Percentiles rank a stretch among this genome's conserved stretches.
Conservation (phyloP, 2,888 invertebrate genomes). For the Ecliptopera silaceata region DNA sequence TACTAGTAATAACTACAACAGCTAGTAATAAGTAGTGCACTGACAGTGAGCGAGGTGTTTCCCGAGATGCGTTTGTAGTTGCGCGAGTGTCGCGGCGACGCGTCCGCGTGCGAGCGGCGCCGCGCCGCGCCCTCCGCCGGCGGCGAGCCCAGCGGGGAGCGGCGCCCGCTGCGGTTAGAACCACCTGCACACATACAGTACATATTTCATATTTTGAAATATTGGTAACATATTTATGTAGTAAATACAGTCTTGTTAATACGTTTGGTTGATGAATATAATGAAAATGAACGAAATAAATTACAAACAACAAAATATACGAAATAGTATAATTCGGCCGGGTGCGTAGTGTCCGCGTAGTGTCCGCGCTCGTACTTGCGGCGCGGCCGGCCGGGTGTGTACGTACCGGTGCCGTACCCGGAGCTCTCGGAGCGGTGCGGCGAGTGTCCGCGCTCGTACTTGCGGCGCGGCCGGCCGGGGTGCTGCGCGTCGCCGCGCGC, state of each 20-base stretch:
- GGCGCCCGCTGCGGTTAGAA: conserved; percentile 70
- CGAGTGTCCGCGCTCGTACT: conserved; percentile 90
- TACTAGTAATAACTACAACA: too few species aligned
- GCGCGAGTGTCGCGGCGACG: conserved; percentile 54
- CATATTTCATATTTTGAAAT: too few species aligned
- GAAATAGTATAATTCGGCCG: too few species aligned
- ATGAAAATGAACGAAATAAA: too few species aligned
- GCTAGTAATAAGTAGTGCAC: too few species aligned
- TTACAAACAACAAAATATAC: too few species aligned
- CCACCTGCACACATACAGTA: conserved; percentile 62
- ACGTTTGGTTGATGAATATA: too few species aligned
- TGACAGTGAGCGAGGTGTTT: conserved; percentile 69
- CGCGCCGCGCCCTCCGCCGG: conserved; percentile 52
- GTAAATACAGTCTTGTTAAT: too few species aligned
- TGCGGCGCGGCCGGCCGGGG: conserved; percentile 83
- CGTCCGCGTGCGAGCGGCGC: conserved; percentile 67
- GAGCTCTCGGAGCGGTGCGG: conserved; percentile 92
- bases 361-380: too few species aligned
- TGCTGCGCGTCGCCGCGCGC: conserved; percentile 75
- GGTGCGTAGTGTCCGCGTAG: too few species aligned
- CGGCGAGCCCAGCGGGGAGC: conserved; percentile 57
- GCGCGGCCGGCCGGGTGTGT: too few species aligned
- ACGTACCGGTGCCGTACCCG: conserved; percentile 90
- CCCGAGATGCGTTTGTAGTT: conserved; percentile 56
- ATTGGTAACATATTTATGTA: too few species aligned